A percentile compares a stretch with the other conserved stretches of the same genome.
These are phyloP conservation scores for Pomatostomus ruficeps DNA, from an alignment of 2,113 vertebrate species.

Conservation along the genomic window DNA sequence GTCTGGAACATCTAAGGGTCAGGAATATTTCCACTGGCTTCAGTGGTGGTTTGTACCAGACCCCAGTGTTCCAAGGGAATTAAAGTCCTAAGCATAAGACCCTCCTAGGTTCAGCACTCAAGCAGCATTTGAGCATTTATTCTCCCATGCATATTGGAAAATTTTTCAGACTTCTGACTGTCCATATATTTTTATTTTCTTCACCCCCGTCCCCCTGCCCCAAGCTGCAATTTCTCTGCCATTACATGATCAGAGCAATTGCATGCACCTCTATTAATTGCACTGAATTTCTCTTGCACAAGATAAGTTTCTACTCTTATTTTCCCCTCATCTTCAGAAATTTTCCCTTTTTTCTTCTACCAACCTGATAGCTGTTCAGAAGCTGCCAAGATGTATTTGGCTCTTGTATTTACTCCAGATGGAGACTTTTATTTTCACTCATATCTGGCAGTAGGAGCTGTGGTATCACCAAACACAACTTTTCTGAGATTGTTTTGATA, in stretches of 20 bases:
- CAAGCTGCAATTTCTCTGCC: not conserved
- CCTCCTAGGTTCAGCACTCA: not conserved
- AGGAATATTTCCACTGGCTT: not conserved
- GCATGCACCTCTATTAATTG: not conserved
- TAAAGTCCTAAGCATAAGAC: not conserved
- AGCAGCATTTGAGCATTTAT: not conserved
- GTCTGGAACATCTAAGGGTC: not conserved
- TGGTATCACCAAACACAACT: not conserved
- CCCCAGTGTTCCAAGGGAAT: not conserved
- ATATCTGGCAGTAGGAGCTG: not conserved
- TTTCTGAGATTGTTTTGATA: constrained; percentile 16
- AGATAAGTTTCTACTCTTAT: not conserved
- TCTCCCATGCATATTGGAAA: not conserved
- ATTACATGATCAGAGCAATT: not conserved
- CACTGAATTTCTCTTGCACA: not conserved
- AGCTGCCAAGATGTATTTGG: constrained; percentile 15
- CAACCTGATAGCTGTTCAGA: not conserved
- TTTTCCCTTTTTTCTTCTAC: not conserved
- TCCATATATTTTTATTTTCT: not conserved
- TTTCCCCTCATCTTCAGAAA: not conserved
- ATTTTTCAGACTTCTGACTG: not conserved
- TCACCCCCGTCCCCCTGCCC: not conserved
- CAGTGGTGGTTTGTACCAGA: not conserved
- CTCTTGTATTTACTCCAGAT: constrained; percentile 19
- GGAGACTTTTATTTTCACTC: constrained; percentile 10